Evolutionary conservation across 1,140 invertebrate species (phyloP).

Genomic region (Drosophila truncata): DNA sequence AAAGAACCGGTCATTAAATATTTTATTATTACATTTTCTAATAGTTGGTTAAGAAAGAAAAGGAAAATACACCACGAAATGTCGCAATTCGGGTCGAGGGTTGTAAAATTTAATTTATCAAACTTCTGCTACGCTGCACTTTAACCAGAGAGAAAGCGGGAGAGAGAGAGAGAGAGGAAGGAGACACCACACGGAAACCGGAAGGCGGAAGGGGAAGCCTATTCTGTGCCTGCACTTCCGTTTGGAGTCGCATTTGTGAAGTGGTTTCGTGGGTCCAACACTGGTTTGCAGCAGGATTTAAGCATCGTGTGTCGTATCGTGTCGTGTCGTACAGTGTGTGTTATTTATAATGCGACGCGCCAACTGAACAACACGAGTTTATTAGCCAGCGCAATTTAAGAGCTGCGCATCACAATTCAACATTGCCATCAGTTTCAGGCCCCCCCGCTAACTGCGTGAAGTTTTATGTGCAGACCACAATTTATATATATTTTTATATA

Average conservation of each 20-base stretch:
- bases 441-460: slow-evolving; percentile 1
- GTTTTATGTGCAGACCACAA: slow-evolving; percentile 14
- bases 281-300: slow-evolving; percentile 6
- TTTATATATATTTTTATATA: background rate
- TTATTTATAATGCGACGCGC: slow-evolving; percentile 66
- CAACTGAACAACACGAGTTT: slow-evolving; percentile 56
- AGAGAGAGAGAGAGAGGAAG: slow-evolving; percentile 8
- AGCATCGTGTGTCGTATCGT: slow-evolving; percentile 20
- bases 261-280: slow-evolving; percentile 6
- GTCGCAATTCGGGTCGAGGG: slow-evolving; percentile 41
- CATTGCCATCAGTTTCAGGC: slow-evolving; percentile 26
- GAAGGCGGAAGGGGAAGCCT: slow-evolving; percentile 72
- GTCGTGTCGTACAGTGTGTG: slow-evolving; percentile 23
- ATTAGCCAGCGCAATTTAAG: slow-evolving; percentile 53
- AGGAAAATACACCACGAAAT: slow-evolving; percentile 41
- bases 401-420: slow-evolving; percentile 41
- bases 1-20: slow-evolving; percentile 53
- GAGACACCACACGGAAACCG: slow-evolving; percentile 64
- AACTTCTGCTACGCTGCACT: slow-evolving; percentile 70
- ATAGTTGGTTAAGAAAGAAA: slow-evolving; percentile 42
- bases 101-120: slow-evolving; percentile 70
- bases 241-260: slow-evolving; percentile 57
- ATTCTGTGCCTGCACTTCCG: slow-evolving; percentile 78
- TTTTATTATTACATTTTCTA: slow-evolving; percentile 63
- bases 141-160: slow-evolving; percentile 17